Evolutionary conservation across 2,888 invertebrate species (phyloP), one percentile per base, ranked within the genome.

Genomic region (Loripinus fragilis): DNA sequence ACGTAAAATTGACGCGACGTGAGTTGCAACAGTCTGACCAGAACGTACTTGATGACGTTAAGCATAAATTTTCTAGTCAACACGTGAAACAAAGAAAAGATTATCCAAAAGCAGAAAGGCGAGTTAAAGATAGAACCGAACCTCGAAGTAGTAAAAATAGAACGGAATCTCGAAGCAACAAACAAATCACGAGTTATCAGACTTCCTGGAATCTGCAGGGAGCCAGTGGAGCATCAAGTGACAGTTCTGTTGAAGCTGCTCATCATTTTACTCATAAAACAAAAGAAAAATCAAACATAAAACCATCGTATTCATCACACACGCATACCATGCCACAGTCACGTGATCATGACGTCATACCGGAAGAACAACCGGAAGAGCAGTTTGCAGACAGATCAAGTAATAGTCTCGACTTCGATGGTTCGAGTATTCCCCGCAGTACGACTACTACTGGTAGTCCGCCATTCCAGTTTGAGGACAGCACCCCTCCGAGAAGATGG

Each of bases 211-310:
- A 86, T 35, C 71, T 81, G 12, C 86, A 86, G 69, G 76, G 88
- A 45, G 85, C 83, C 7, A 85, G 85, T 45, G 85, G 86, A 20
- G 84, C 87, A 25, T 88, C 89, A n/a, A 89, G 87, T 69, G 90
- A 89, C 77, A 89, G 88, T 68, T 89, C 87, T 0, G 78, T 87
- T 7, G 89, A 90, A 60, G 85, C 84, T 38, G 52, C 80, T 15
- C 78, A 83, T 35, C 87, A 88, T 70, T 80, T 84, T 0, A 85
- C 86, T 55, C 66, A 78, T 12, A 87, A 83, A 78, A 80, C 80
- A 25, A 82, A 82, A 69, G 87, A 89, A 12, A 85, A 85, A 76
- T 41, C 64, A 35, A 33, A 7, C 20, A 33, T 60, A 33, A 30
- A 60, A 33, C 3, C 41, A 10, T 25, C 12, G 23, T 28, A 67